Base-by-base conservation (phyloP, 2,797 vertebrate genomes). In the Pangasius sanitwongsei region DNA sequence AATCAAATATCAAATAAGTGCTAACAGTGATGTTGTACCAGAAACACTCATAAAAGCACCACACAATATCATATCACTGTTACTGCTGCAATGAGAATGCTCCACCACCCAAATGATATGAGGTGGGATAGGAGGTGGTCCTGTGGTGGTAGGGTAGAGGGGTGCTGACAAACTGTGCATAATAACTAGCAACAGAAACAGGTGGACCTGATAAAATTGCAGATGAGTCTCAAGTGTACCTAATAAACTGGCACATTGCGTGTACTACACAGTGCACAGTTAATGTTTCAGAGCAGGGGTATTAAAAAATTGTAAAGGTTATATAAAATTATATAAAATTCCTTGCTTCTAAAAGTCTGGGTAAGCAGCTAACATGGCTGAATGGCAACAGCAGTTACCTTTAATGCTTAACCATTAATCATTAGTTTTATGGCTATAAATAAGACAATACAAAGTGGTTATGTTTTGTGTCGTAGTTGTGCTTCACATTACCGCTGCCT, bases 1-100 rank as follows among this genome's bases (percentile, higher is more conserved):
- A 78, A 78, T 82, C 57, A 82, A 34, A 80, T 80, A 80, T 80
- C 8, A 15, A 82, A 31, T 50, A n/a, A 25, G 11, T 59, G 28
- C 12, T 25, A 59, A 55, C 15, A 31, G 28, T 80, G n/a, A 12
- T 23, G 13, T n/a, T 78, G 1, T 34, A 81, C 2, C 53, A 59
- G 31, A 81, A 81, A 55, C 50, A 11, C 20, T 12, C 9, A 50
- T 7, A 78, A 78, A n/a, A 48, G 23, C 41, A 77, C 48, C 13
- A 77, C 41, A 13, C 37, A 75, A 25, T 44, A 48, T 75, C 72
- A 77, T 50, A 15, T 78, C 12, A 53, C 16, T 34, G n/a, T 23
- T 34, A 34, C 1, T 57, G n/a, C 2, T 13, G 1, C 44, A 6
- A 15, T 57, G 18, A 37, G 6, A 5, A 81, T 57, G 20, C 41